These are phyloP conservation scores for Crotophaga sulcirostris DNA, from an alignment of 2,113 vertebrate genomes.

Conservation along the genomic window DNA sequence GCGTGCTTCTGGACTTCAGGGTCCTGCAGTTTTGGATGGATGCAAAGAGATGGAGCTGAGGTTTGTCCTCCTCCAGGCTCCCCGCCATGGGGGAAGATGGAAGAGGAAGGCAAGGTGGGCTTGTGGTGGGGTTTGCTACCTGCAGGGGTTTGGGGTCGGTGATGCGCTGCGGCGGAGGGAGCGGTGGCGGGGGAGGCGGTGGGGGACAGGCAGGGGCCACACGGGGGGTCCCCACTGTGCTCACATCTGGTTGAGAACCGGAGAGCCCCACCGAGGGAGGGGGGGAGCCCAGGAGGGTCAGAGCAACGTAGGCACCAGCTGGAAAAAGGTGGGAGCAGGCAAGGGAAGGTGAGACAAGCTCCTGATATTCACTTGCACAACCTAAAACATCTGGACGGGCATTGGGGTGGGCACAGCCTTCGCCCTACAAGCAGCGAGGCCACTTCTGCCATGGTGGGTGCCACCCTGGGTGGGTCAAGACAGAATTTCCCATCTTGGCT, in stretches of 20 bases:
- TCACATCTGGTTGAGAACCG: slow-evolving; percentile 49
- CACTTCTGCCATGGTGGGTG: neutral
- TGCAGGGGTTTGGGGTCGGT: slow-evolving; percentile 88
- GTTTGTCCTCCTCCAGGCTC: neutral
- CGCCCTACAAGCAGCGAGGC: neutral
- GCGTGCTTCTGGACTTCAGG: slow-evolving; percentile 90
- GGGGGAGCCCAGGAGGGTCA: slow-evolving; percentile 89
- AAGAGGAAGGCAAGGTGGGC: neutral
- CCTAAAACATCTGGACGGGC: accelerated
- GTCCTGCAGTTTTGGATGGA: slow-evolving; percentile 71
- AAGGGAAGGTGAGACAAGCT: too few species aligned
- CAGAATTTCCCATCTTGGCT: neutral
- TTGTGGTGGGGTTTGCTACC: slow-evolving; percentile 45
- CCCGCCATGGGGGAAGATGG: neutral
- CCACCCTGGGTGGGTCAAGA: neutral
- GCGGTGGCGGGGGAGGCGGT: slow-evolving; percentile 75
- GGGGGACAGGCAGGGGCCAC: slow-evolving; percentile 67
- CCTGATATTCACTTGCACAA: accelerated
- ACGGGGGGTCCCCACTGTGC: slow-evolving; percentile 56
- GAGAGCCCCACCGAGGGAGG: slow-evolving; percentile 44
- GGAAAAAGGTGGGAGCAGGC: neutral
- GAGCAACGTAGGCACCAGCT: slow-evolving; percentile 90
- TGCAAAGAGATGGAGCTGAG: neutral
- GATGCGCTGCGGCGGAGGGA: slow-evolving; percentile 82
- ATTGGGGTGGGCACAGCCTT: neutral